These are phyloP conservation scores for Zaprionus ornatus DNA, from an alignment of 1,140 invertebrate species.

Conservation along the genomic window DNA sequence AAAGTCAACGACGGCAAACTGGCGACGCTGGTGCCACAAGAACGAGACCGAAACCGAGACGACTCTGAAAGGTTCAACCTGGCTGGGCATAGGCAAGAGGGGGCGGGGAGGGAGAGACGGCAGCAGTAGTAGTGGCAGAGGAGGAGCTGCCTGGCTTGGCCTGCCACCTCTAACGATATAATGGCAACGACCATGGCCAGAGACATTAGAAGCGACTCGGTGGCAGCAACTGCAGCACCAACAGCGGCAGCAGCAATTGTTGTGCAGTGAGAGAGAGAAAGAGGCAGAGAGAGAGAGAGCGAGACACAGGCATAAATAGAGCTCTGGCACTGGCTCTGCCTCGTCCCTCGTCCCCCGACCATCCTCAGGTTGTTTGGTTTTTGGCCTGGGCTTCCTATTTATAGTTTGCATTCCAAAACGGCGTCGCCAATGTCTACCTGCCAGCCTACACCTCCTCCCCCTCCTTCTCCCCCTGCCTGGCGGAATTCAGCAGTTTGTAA, in stretches of 20 bases:
- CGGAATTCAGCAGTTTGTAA: slow-evolving; percentile 76
- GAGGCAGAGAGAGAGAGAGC: slow-evolving; percentile 44
- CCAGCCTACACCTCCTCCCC: slow-evolving; percentile 26
- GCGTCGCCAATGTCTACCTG: slow-evolving; percentile 29
- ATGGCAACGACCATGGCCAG: slow-evolving; percentile 74
- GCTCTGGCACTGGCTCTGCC: slow-evolving; percentile 14
- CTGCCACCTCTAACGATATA: slow-evolving; percentile 77
- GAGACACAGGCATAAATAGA: slow-evolving; percentile 71
- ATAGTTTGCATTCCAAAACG: slow-evolving; percentile 60
- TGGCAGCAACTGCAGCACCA: slow-evolving; percentile 33
- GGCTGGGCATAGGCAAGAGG: not conserved
- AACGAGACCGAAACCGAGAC: slow-evolving; percentile 46
- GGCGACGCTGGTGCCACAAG: slow-evolving; percentile 48
- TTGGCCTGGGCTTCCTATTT: slow-evolving; percentile 52
- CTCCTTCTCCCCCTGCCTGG: not conserved
- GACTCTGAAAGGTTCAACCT: slow-evolving; percentile 40
- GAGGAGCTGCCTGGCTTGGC: slow-evolving; percentile 1
- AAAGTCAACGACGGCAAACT: slow-evolving; percentile 65
- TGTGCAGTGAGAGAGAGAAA: slow-evolving; percentile 43
- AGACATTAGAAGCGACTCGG: slow-evolving; percentile 67
- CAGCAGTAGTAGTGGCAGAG: not conserved
- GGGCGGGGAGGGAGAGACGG: not conserved
- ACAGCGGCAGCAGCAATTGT: slow-evolving; percentile 26
- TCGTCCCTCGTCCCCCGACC: not conserved
- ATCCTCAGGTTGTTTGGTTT: slow-evolving; percentile 20